phyloP scores from a whole-genome alignment of 1,140 invertebrate genomes.

The Araneus ventricosus region DNA sequence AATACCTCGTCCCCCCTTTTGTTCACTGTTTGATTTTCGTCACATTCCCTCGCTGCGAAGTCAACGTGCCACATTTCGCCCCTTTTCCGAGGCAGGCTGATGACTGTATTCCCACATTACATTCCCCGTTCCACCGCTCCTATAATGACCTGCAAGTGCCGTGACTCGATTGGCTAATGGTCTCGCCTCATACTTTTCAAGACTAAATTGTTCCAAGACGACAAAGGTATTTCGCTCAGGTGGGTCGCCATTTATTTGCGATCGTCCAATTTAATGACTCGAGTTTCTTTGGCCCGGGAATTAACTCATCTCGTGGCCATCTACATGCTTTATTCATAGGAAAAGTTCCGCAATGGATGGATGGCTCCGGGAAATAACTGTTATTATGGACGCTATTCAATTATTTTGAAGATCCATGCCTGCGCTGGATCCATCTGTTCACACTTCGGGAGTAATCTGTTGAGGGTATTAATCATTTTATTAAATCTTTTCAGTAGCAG shows the following conservation, averaged over 20 bases:
- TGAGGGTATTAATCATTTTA: not conserved
- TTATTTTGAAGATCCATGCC: not conserved
- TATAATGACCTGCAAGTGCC: slow-evolving; percentile 31
- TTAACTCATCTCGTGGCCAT: slow-evolving; percentile 17
- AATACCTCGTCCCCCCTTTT: not conserved
- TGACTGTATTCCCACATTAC: slow-evolving; percentile 47
- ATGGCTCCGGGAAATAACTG: not conserved
- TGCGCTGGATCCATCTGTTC: not conserved
- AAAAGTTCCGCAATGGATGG: not conserved
- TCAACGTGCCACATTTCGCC: slow-evolving; percentile 33
- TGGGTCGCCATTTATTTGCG: slow-evolving; percentile 17
- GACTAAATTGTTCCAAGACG: slow-evolving; percentile 50
- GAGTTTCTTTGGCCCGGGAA: not conserved
- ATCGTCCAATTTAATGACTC: slow-evolving; percentile 38
- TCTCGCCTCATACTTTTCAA: slow-evolving; percentile 30
- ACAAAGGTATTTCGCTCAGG: slow-evolving; percentile 23
- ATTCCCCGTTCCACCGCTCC: slow-evolving; percentile 10
- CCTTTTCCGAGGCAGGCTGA: slow-evolving; percentile 4
- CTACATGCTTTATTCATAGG: slow-evolving; percentile 2
- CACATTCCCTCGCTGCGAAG: slow-evolving; percentile 10
- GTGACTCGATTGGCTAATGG: slow-evolving; percentile 52
- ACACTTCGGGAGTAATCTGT: not conserved
- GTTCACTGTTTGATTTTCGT: slow-evolving; percentile 25
- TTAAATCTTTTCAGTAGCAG: not conserved
- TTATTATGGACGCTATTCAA: not conserved